Evolutionary conservation across 1,140 invertebrate genomes (phyloP), one percentile per base, ranked within the genome.

Genomic region (Monomorium pharaonis): DNA sequence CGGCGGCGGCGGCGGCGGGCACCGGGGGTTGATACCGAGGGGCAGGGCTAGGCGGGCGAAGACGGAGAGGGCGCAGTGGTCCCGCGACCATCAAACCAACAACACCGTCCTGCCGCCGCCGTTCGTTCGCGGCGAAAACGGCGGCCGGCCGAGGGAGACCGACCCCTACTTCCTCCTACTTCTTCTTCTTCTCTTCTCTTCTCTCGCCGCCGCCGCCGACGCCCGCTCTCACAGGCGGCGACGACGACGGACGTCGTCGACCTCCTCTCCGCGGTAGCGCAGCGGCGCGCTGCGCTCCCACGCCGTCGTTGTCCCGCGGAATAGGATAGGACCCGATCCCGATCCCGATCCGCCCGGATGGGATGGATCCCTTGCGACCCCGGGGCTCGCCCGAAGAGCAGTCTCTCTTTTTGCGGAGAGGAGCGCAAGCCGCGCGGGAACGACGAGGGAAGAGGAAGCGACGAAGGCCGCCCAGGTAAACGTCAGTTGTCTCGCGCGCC

Each of bases 21-120:
- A 70, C 58, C 44, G 87, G 92, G 92, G 91, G 86, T 92, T 92
- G 92, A 92, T 93, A 92, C 91, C 90, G 88, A 91, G 92, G 92
- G 92, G 93, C 93, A 93, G 93, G 92, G 93, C 92, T 92, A 90
- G 92, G 88, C 91, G 92, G 90, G 91, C 92, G 86, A 92, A 90
- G 92, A 92, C 90, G 92, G 93, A 94, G 94, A 94, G 94, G 94
- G 94, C 94, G 94, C 94, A 95, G 94, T 95, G 94, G 93, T 94
- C 93, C 93, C 94, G 94, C 94, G 93, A 95, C 94, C 94, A 94
- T 93, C 94, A 95, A 93, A 94, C 93, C 93, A 94, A 93, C 94
- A 94, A 94, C 94, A 95, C 92, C 89, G 90, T 78, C 78, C 77
- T 56, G 49, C 49, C 49, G 74, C 74, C 62, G 77, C 37, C 78